Percentiles rank a stretch among this genome's conserved stretches.
These are phyloP conservation scores for Carposina sasakii DNA, from an alignment of 1,140 invertebrate species.

Conservation along the genomic window DNA sequence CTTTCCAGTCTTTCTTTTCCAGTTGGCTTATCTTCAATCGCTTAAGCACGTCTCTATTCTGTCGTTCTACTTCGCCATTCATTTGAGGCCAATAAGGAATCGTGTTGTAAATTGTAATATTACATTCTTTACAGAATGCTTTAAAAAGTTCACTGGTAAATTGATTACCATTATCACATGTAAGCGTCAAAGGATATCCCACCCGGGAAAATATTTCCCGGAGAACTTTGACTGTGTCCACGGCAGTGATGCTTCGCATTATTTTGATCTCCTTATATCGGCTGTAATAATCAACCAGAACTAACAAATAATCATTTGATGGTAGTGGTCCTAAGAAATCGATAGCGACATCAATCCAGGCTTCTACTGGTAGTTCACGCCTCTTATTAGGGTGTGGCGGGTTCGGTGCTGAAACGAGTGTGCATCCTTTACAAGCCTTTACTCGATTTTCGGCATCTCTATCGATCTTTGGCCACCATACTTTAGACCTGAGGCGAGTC, in stretches of 20 bases:
- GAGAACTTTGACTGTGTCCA: conserved; percentile 13
- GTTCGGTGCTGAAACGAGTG: conserved; percentile 17
- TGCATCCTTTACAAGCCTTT: conserved; percentile 55
- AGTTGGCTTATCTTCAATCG: conserved; percentile 19
- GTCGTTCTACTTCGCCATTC: conserved; percentile 39
- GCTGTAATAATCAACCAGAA: conserved; percentile 14
- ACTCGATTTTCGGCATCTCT: conserved; percentile 49
- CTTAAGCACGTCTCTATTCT: conserved; percentile 32
- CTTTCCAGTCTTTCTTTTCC: conserved; percentile 20
- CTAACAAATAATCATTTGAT: conserved; percentile 17
- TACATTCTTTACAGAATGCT: conserved; percentile 18
- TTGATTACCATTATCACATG: conserved; percentile 24
- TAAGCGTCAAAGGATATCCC: conserved; percentile 1
- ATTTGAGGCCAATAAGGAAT: conserved; percentile 30
- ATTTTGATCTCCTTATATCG: conserved; percentile 13
- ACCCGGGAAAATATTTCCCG: conserved; percentile 16
- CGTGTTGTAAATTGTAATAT: conserved; percentile 24
- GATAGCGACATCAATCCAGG: conserved; percentile 24
- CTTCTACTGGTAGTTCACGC: conserved; percentile 16
- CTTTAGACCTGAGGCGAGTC: conserved; percentile 48
- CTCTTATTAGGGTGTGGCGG: conserved; percentile 21
- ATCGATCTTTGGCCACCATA: conserved; percentile 61
- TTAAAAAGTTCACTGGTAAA: conserved; percentile 24
- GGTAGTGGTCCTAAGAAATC: conserved; percentile 24
- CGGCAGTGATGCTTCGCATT: conserved; percentile 7